phyloP scores from a whole-genome alignment of 2,113 vertebrate species.

The Pachypanchax playfairii region DNA sequence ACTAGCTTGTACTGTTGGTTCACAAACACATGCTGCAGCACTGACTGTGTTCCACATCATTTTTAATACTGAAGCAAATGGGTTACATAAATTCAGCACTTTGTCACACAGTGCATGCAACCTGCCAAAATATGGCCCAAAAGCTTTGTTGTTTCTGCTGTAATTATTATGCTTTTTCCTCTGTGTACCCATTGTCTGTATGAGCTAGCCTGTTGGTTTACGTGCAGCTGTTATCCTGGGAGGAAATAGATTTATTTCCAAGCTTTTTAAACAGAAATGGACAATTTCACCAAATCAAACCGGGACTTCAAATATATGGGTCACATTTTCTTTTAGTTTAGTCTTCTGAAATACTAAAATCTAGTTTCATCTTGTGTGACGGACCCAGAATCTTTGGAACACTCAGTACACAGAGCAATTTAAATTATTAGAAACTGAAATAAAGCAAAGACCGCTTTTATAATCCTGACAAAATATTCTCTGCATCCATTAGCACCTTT shows the following conservation, averaged over 20 bases:
- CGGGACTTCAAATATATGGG: not conserved
- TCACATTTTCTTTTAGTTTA: not conserved
- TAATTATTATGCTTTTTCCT: slow-evolving; percentile 5
- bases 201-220: not conserved
- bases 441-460: not conserved
- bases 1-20: not conserved
- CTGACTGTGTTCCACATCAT: not conserved
- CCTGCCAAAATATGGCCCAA: slow-evolving; percentile 1
- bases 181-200: slow-evolving; percentile 7
- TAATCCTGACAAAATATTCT: slow-evolving; percentile 2
- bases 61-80: slow-evolving; percentile 10
- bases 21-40: not conserved
- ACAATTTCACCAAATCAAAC: not conserved
- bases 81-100: not conserved
- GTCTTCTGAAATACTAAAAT: not conserved
- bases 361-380: not conserved
- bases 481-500: not conserved
- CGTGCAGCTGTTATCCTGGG: not conserved
- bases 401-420: not conserved
- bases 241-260: not conserved
- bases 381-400: not conserved
- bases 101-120: not conserved
- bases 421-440: slow-evolving; percentile 16
- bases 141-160: not conserved
- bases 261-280: not conserved